A percentile compares a stretch with the other conserved stretches of the same genome.
Evolutionary conservation across 1,140 invertebrate genomes (phyloP).

Genomic region (Hypsibius dujardini): DNA sequence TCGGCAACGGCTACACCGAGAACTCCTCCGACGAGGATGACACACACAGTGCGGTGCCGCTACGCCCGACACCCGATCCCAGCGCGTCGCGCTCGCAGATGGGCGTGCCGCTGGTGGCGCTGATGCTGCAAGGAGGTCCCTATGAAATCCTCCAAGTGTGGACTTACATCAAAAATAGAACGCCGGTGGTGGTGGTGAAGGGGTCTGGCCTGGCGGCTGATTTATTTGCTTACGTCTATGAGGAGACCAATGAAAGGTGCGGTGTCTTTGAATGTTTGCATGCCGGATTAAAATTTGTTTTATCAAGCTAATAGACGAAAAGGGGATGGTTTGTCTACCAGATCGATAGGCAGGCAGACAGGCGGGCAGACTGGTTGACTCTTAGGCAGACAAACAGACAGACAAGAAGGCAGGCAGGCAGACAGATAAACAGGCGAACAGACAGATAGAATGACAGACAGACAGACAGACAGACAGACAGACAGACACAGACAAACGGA

Average conservation of each 20-base stretch:
- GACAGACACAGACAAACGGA: too few relatives aligned
- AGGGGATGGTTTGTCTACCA: too few relatives aligned
- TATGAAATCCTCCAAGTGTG: constrained; percentile 31
- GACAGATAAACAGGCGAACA: too few relatives aligned
- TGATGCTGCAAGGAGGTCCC: constrained; percentile 34
- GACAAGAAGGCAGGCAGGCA: too few relatives aligned
- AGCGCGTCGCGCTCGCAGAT: neutral
- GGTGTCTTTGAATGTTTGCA: too few relatives aligned
- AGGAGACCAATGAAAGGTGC: constrained; percentile 33
- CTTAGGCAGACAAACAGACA: too few relatives aligned
- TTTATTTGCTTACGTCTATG: constrained; percentile 32
- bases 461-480: too few relatives aligned
- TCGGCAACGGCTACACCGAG: neutral
- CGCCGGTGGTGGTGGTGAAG: constrained; percentile 34
- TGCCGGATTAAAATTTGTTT: too few relatives aligned
- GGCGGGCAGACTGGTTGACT: too few relatives aligned
- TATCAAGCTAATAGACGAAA: too few relatives aligned
- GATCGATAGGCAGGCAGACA: too few relatives aligned
- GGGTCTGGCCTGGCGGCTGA: constrained; percentile 34
- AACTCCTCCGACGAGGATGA: constrained; percentile 14
- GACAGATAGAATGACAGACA: too few relatives aligned
- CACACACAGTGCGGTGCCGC: neutral
- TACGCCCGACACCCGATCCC: neutral
- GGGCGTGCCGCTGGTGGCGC: constrained; percentile 31
- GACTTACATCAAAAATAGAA: constrained; percentile 31